Conservation (phyloP, 2,888 invertebrate species). For the Apodemia duryi region DNA sequence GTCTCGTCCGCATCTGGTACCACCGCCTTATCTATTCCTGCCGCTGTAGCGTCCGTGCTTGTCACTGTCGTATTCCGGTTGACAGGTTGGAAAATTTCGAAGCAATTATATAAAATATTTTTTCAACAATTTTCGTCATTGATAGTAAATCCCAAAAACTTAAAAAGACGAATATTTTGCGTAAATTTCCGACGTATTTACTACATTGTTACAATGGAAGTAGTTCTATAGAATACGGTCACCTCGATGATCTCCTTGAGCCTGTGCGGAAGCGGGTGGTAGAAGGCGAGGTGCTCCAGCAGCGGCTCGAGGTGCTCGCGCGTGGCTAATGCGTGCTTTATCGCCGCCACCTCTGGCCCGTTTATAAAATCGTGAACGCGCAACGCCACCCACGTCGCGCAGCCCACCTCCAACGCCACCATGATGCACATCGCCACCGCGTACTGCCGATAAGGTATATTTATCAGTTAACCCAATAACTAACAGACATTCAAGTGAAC, state of each 20-base stretch:
- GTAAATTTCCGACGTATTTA: too few relatives aligned
- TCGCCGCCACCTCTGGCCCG: constrained; percentile 37
- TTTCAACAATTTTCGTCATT: too few relatives aligned
- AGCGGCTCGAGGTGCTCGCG: constrained; percentile 34
- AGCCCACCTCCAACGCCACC: constrained; percentile 25
- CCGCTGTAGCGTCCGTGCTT: too few relatives aligned
- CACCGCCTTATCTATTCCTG: too few relatives aligned
- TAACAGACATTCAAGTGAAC: too few relatives aligned
- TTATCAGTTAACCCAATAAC: neutral
- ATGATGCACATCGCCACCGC: constrained; percentile 22
- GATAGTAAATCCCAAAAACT: too few relatives aligned
- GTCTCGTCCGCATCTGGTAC: too few relatives aligned
- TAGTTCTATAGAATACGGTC: neutral
- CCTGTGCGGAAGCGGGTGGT: constrained; percentile 33
- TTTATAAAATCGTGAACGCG: constrained; percentile 32
- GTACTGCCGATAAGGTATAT: constrained; percentile 26
- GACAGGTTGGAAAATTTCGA: too few relatives aligned
- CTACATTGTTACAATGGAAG: too few relatives aligned
- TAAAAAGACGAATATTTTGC: too few relatives aligned
- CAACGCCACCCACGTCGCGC: constrained; percentile 31
- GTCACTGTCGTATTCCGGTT: too few relatives aligned
- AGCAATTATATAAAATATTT: too few relatives aligned
- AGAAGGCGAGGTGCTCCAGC: constrained; percentile 32
- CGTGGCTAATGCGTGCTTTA: constrained; percentile 42
- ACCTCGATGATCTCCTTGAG: constrained; percentile 28